Base-by-base conservation (phyloP, 2,113 vertebrate genomes). In the Hemiprocne comata region DNA sequence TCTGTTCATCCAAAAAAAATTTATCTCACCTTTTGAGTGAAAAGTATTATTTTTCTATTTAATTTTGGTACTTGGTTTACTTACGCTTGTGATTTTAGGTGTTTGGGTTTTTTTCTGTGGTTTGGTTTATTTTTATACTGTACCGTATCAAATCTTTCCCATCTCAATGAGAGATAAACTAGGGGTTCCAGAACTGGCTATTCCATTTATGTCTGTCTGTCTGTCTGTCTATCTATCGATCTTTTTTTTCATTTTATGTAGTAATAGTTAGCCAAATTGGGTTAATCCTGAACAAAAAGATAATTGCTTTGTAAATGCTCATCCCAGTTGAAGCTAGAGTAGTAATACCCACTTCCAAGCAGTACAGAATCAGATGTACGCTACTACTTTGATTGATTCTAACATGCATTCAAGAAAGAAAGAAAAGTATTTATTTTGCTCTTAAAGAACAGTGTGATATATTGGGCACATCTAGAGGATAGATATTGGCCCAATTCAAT, bases 51-150 rank as follows among this genome's bases (percentile, higher is more conserved):
- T 61, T 70, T 88, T 60, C 9, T 25, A 21, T 17, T 29, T 29
- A 54, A 25, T 48, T 73, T 62, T 77, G 5, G 7, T 54, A 53
- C 12, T 85, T 64, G 5, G 7, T 44, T 83, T 58, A 61, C 10
- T 72, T 87, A 44, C 19, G 4, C 4, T 60, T 82, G 17, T 40
- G 21, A 8, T 4, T 79, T 92, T 79, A 74, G 33, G 23, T 40
- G 23, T 58, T 77, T 44, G 12, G 1, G 26, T 1, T 0, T 21
- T 73, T 55, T 31, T 17, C 7, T 1, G 36, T 20, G 10, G 4
- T 17, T 54, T 50, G 9, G 2, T 5, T 48, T 18, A 31, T 29
- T 5, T 18, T 25, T 16, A 42, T 54, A 58, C 29, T 79, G 4
- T 13, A 33, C 13, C 34, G 4, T 44, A 34, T 31, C 18, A 54